A percentile compares a stretch with the other conserved stretches of the same genome.
phyloP scores from a whole-genome alignment of 1,140 invertebrate genomes.

The Liolophura sinensis region DNA sequence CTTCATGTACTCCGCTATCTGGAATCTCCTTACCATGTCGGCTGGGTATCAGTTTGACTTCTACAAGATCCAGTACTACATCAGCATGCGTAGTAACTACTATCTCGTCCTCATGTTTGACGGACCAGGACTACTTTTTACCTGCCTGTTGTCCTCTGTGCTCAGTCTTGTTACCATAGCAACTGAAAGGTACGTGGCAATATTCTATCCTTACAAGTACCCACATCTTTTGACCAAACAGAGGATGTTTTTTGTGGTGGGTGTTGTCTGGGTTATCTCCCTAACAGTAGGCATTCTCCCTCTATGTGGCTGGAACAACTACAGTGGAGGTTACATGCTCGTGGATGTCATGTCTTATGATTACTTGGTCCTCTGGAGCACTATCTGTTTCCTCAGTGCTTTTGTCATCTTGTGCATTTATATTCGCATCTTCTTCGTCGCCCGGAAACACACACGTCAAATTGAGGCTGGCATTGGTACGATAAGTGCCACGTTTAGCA shows the following conservation, averaged over 20 bases:
- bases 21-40: conserved; percentile 15
- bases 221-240: conserved; percentile 13
- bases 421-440: conserved; percentile 20
- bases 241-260: conserved; percentile 8
- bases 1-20: conserved; percentile 20
- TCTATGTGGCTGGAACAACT: conserved; percentile 21
- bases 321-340: conserved; percentile 11
- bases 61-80: conserved; percentile 7
- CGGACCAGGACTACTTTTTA: conserved; percentile 21
- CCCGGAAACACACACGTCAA: neutral
- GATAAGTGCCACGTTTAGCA: too few species aligned
- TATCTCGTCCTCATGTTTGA: conserved; percentile 21
- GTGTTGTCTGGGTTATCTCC: conserved; percentile 17
- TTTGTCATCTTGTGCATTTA: conserved; percentile 22
- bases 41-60: conserved; percentile 21
- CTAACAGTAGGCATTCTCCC: conserved; percentile 18
- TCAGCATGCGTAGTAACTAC: conserved; percentile 14
- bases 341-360: conserved; percentile 16
- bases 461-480: too few species aligned
- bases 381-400: conserved; percentile 20
- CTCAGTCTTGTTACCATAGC: conserved; percentile 20
- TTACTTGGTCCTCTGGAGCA: conserved; percentile 22
- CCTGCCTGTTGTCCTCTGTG: conserved; percentile 24
- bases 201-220: conserved; percentile 20
- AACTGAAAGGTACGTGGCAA: conserved; percentile 18